A percentile compares a stretch with the other conserved stretches of the same genome.
These are phyloP conservation scores for Mustela nigripes DNA, from an alignment of 2,113 vertebrate genomes.

Conservation along the genomic window DNA sequence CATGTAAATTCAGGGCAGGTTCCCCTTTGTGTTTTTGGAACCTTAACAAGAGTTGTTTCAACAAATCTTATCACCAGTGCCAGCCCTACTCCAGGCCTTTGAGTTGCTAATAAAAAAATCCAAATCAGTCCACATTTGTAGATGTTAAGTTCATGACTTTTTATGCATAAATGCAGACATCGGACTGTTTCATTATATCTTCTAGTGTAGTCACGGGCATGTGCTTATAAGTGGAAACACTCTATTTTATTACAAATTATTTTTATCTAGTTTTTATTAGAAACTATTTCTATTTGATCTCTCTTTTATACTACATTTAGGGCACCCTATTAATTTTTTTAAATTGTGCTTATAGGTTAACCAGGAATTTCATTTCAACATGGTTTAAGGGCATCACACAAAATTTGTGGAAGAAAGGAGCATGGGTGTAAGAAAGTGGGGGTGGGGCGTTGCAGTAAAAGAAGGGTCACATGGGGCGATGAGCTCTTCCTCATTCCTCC, in stretches of 20 bases:
- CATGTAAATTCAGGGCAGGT: neutral
- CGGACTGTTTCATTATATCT: too few species aligned
- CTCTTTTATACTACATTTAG: neutral
- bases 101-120: neutral
- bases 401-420: neutral
- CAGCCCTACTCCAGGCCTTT: neutral
- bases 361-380: neutral
- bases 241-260: neutral
- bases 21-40: neutral
- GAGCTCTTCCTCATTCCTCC: rapidly evolving
- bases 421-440: neutral
- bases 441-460: rapidly evolving
- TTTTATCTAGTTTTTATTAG: neutral
- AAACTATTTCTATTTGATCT: neutral
- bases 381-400: neutral
- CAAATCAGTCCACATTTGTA: neutral
- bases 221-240: neutral
- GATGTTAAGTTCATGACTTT: neutral
- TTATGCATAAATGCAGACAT: neutral
- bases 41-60: neutral
- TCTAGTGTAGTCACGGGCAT: neutral
- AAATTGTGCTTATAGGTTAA: neutral
- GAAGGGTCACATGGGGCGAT: rapidly evolving
- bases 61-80: neutral
- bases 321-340: neutral